Evolutionary conservation across 2,888 invertebrate species (phyloP).

Genomic region (Netelia inedita): DNA sequence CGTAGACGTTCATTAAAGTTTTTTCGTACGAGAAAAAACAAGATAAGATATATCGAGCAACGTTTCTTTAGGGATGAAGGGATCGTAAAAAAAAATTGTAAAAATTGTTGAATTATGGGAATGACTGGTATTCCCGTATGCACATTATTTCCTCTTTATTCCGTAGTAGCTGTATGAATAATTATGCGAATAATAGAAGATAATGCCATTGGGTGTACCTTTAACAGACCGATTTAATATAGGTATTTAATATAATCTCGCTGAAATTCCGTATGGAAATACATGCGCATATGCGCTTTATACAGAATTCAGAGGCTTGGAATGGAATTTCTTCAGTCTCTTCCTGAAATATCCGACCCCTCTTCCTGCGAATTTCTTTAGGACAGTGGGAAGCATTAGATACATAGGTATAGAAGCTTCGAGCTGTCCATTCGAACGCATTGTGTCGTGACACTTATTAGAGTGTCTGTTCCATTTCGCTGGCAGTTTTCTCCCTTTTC

Average conservation of each 20-base stretch:
- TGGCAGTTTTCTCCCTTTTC: neutral
- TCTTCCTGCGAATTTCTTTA: neutral
- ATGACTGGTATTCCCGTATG: no score
- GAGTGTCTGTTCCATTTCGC: conserved; percentile 37
- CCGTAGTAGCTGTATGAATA: no score
- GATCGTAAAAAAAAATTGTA: no score
- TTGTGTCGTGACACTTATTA: conserved; percentile 59
- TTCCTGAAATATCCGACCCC: neutral
- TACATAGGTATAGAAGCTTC: conserved; percentile 4
- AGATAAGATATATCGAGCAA: no score
- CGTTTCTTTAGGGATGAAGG: no score
- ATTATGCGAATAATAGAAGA: neutral
- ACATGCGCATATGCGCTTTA: neutral
- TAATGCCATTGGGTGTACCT: neutral
- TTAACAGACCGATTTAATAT: neutral
- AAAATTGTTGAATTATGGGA: no score
- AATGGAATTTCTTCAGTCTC: neutral
- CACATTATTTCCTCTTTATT: no score
- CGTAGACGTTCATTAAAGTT: no score
- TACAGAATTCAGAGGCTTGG: neutral
- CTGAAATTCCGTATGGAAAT: neutral
- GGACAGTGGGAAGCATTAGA: neutral
- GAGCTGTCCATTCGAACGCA: conserved; percentile 39
- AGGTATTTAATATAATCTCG: no score
- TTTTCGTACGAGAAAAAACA: no score